phyloP scores from a whole-genome alignment of 2,888 invertebrate genomes.

The Tenthredo scrophulariae region DNA sequence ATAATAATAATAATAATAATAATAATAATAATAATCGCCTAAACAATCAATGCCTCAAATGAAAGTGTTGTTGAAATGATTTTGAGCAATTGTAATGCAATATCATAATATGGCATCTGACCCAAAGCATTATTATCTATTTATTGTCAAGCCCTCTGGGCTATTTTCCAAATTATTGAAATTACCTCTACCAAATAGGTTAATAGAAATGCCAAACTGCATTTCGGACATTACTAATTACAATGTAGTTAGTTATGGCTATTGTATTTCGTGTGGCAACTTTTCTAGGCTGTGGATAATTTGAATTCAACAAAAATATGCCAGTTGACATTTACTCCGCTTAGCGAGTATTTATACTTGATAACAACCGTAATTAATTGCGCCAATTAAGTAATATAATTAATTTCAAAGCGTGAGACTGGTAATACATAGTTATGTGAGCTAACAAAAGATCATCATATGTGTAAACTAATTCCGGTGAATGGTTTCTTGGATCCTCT shows the following conservation, averaged over 20 bases:
- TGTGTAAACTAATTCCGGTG: not conserved
- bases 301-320: not conserved
- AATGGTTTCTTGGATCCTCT: not conserved
- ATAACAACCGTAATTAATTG: slow-evolving; percentile 21
- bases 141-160: slow-evolving; percentile 19
- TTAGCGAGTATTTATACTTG: not conserved
- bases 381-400: slow-evolving; percentile 12
- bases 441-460: not conserved
- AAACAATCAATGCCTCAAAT: not conserved
- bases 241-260: not conserved
- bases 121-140: not conserved
- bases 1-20: not conserved
- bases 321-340: not conserved
- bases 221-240: not conserved
- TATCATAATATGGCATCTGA: not conserved
- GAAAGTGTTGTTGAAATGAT: slow-evolving; percentile 22
- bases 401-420: not conserved
- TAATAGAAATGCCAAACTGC: not conserved
- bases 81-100: not conserved
- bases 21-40: not conserved
- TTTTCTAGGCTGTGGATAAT: not conserved
- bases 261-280: not conserved
- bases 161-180: slow-evolving; percentile 32
- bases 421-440: not conserved
- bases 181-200: not conserved